A percentile compares a stretch with the other conserved stretches of the same genome.
Evolutionary conservation across 2,113 vertebrate genomes (phyloP).

Genomic region (Taxidea taxus): DNA sequence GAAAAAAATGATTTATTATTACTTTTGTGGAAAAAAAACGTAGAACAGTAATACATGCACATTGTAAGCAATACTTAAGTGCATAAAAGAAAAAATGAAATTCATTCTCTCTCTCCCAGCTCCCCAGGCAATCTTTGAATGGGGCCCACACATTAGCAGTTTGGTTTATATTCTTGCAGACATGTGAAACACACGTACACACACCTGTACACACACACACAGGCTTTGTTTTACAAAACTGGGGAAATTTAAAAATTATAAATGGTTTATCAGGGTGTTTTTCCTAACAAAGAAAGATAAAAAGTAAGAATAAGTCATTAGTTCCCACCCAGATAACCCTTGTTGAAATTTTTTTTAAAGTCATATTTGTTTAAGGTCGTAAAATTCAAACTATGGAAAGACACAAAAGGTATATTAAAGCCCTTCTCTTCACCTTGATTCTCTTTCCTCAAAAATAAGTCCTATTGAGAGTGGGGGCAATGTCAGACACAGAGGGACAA

Average conservation of each 20-base stretch:
- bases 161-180: conserved; percentile 10
- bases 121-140: background rate
- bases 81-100: background rate
- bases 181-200: background rate
- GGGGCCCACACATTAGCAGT: background rate
- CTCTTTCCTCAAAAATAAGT: background rate
- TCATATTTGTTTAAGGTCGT: conserved; percentile 18
- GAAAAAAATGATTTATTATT: conserved; percentile 12
- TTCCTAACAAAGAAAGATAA: background rate
- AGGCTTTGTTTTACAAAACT: conserved; percentile 38
- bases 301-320: background rate
- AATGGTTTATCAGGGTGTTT: background rate
- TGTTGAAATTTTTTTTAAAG: conserved; percentile 23
- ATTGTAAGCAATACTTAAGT: background rate
- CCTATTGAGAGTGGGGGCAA: background rate
- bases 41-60: background rate
- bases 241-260: background rate
- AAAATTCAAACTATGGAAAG: conserved; percentile 33
- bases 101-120: background rate
- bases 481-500: background rate
- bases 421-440: background rate
- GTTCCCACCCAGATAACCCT: background rate
- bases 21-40: background rate
- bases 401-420: background rate
- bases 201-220: background rate